Percentiles rank a stretch among this genome's conserved stretches.
phyloP scores from a whole-genome alignment of 2,797 vertebrate species.

The Onychomys torridus region DNA sequence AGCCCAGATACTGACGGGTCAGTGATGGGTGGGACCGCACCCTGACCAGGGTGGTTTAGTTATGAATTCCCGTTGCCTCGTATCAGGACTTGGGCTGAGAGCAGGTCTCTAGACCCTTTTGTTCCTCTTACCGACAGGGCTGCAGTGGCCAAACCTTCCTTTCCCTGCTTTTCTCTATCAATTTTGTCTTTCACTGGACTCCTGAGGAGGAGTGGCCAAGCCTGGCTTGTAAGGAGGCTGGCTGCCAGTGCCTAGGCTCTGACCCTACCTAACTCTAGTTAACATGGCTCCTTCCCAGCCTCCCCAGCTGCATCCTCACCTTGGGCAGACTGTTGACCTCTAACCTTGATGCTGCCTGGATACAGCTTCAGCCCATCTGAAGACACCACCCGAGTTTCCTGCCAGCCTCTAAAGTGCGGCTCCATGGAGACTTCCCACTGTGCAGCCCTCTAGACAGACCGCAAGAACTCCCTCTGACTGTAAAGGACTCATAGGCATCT shows the following conservation, averaged over 20 bases:
- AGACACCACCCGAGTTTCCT: not conserved
- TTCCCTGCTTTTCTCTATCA: not conserved
- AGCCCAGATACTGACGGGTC: not conserved
- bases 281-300: not conserved
- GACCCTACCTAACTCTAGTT: not conserved
- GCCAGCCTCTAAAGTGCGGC: not conserved
- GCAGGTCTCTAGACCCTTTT: not conserved
- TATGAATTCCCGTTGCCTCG: not conserved
- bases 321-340: not conserved
- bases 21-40: not conserved
- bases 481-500: not conserved
- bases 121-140: not conserved
- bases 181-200: not conserved
- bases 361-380: not conserved
- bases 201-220: not conserved
- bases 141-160: not conserved
- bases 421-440: not conserved
- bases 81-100: not conserved
- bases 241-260: not conserved
- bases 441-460: not conserved
- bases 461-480: not conserved
- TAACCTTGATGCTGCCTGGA: not conserved
- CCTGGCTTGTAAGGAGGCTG: not conserved
- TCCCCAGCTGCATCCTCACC: not conserved
- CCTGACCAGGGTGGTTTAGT: not conserved